A percentile compares a stretch with the other conserved stretches of the same genome.
Conservation (phyloP, 2,888 invertebrate species). For the Hydriomena furcata region DNA sequence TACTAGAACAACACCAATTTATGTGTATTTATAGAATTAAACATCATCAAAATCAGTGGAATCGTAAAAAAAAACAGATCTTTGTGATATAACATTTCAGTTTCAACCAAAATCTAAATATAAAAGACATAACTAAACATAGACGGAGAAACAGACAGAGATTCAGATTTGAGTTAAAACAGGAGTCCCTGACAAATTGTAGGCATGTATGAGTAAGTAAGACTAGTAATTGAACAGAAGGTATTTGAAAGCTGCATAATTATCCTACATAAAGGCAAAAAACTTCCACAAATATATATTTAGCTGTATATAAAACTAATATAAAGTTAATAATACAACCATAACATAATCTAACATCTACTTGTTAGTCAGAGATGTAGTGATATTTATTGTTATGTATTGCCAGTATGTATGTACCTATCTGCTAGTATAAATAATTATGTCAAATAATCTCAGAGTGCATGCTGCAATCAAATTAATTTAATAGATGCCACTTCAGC, state of each 20-base stretch:
- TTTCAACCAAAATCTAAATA: neutral
- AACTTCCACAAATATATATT: neutral
- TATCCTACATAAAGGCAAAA: no score
- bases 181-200: no score
- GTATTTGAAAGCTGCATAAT: no score
- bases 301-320: neutral
- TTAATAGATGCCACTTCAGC: slow-evolving; percentile 3
- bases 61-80: neutral
- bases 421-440: no score
- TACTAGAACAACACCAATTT: neutral
- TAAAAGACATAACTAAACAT: no score
- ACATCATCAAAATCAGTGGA: slow-evolving; percentile 3
- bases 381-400: no score
- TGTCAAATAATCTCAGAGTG: neutral
- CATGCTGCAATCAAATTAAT: neutral
- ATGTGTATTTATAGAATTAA: slow-evolving; percentile 5
- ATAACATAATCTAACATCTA: neutral
- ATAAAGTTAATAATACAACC: neutral
- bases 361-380: no score
- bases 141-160: no score
- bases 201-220: no score
- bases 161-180: no score
- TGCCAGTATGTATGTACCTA: no score
- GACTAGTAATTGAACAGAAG: no score
- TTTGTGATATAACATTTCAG: neutral